phyloP scores from a whole-genome alignment of 2,888 invertebrate species.

The Synergus umbraculus region DNA sequence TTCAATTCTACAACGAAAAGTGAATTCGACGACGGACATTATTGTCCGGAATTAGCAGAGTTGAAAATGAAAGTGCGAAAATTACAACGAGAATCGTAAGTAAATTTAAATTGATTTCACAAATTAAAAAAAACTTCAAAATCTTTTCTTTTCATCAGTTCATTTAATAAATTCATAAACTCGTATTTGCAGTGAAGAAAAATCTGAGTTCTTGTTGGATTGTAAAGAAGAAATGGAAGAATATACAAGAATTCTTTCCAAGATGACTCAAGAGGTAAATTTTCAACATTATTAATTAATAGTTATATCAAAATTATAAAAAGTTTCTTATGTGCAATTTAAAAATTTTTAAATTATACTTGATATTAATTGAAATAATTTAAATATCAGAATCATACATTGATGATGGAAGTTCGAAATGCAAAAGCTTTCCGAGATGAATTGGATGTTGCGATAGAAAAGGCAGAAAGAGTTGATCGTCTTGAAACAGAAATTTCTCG shows the following conservation, averaged over 20 bases:
- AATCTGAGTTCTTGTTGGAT: conserved; percentile 91
- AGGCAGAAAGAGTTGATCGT: conserved; percentile 90
- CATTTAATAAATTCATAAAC: conserved; percentile 40
- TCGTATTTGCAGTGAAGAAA: conserved; percentile 88
- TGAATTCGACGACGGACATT: conserved; percentile 85
- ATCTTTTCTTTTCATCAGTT: conserved; percentile 6
- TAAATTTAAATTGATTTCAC: conserved; percentile 51
- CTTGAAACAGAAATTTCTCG: conserved; percentile 93
- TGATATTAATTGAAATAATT: neutral
- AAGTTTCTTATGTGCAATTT: neutral
- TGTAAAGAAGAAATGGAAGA: conserved; percentile 91
- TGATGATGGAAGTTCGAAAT: conserved; percentile 89
- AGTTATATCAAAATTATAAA: neutral
- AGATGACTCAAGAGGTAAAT: conserved; percentile 84
- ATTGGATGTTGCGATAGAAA: conserved; percentile 93
- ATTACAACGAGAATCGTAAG: conserved; percentile 94
- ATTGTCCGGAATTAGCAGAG: conserved; percentile 94
- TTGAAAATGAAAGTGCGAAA: conserved; percentile 94
- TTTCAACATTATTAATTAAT: conserved; percentile 27
- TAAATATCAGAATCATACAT: conserved; percentile 80
- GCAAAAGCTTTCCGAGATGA: conserved; percentile 95
- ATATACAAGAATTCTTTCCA: conserved; percentile 86
- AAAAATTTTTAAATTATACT: no score
- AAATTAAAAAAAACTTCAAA: neutral
- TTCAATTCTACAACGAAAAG: conserved; percentile 65